Base-by-base conservation (phyloP, 2,797 vertebrate species). In the Staurois parvus region DNA sequence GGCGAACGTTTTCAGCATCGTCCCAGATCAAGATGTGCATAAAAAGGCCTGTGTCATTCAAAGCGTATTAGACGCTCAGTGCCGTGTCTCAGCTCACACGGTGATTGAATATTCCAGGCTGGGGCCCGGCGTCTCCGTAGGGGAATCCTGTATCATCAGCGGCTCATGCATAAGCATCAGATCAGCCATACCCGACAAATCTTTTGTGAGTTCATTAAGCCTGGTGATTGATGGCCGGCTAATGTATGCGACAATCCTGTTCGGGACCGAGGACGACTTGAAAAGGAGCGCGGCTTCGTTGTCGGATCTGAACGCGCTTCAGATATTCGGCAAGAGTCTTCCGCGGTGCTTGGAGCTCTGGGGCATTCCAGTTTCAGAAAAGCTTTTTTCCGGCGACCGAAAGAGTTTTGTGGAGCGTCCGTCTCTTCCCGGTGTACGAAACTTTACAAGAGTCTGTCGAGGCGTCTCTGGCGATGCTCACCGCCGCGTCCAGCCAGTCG, bases 51-150 rank as follows among this genome's bases (percentile, higher is more conserved):
- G 97, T 29, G 13, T 98, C 68, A 96, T 99, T 87, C 94, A 95
- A 76, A 98, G 97, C 67, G 0, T 97, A 48, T 83, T 99, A 0
- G 89, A 95, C 81, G 89, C 93, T 4, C 87, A 91, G 0, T 95
- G 93, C 85, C 89, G 56, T 2, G 28, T 98, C 9, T 93, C 92
- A 42, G 88, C 92, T 2, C 93, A 95, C 2, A 95, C 95, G 0
- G 89, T 99, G 88, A 89, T 99, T 73, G 98, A 99, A 72, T 97
- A 95, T 91, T 98, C 92, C 72, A 94, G 95, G 48, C 79, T 98
- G n/a, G 96, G 92, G 5, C 88, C 93, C 0, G 88, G 90, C 3
- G 96, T 94, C 17, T 93, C 91, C 0, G 74, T 99, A 0, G 97
- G 96, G 3, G 34, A 76, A 42, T 91, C 91, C 81, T 93, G 96